These are phyloP conservation scores for Orbicella faveolata DNA, from an alignment of 64 coral and sea anemone species.

Conservation along the genomic window DNA sequence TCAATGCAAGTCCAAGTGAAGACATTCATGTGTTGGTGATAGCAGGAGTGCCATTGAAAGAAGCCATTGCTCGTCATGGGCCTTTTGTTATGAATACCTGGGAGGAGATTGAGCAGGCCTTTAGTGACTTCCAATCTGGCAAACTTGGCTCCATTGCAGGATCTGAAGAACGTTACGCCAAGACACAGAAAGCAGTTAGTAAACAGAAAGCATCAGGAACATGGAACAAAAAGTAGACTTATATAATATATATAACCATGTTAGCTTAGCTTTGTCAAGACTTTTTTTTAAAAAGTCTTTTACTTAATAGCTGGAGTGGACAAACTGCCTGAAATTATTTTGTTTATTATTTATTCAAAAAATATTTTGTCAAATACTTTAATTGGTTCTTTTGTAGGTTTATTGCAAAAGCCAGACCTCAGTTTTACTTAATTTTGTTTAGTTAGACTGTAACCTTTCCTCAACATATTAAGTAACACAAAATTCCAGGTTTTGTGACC, in stretches of 20 bases:
- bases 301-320: too few species aligned
- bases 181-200: conserved; percentile 75
- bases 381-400: too few species aligned
- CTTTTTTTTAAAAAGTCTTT: too few species aligned
- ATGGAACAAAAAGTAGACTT: conserved; percentile 71
- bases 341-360: too few species aligned
- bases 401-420: too few species aligned
- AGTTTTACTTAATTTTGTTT: too few species aligned
- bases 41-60: conserved; percentile 88
- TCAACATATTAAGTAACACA: too few species aligned
- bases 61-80: conserved; percentile 81
- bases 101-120: conserved; percentile 91
- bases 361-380: too few species aligned
- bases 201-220: conserved; percentile 81
- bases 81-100: conserved; percentile 99
- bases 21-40: conserved; percentile 89
- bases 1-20: conserved; percentile 69
- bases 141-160: conserved; percentile 89
- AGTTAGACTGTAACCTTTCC: too few species aligned
- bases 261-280: not conserved
- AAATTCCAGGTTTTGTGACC: too few species aligned
- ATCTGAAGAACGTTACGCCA: conserved; percentile 88
- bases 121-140: conserved; percentile 71
- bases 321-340: too few species aligned
- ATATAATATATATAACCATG: not conserved